These are phyloP conservation scores for Poecile montanus DNA, from an alignment of 2,797 vertebrate species.

Conservation along the genomic window DNA sequence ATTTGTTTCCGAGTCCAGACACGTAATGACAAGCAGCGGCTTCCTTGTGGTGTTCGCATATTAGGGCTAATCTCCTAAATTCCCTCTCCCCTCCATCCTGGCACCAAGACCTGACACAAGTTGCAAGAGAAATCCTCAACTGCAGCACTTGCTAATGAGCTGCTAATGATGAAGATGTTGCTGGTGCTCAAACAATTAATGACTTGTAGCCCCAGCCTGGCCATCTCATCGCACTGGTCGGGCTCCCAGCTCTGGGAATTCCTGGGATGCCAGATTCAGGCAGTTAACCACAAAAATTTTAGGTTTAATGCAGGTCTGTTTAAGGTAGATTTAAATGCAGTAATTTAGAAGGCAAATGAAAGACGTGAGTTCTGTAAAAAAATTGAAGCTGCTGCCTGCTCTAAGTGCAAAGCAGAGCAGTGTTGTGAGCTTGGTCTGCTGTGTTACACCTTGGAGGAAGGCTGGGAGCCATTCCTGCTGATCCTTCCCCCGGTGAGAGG, in stretches of 20 bases:
- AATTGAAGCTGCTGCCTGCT: neutral
- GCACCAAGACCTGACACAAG: neutral
- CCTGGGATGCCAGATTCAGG: neutral
- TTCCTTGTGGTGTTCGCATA: neutral
- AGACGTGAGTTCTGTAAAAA: neutral
- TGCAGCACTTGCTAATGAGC: slow-evolving; percentile 1
- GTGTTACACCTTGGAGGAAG: neutral
- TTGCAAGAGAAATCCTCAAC: slow-evolving; percentile 30
- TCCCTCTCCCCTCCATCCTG: neutral
- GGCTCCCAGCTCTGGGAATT: neutral
- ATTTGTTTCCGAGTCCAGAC: neutral
- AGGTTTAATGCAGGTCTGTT: neutral
- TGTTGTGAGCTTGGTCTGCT: neutral
- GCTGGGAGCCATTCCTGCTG: neutral
- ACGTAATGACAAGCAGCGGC: neutral
- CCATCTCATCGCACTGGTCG: neutral
- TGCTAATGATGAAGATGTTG: slow-evolving; percentile 7
- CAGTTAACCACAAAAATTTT: neutral
- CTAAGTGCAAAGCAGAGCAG: neutral
- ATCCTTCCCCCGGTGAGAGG: accelerated
- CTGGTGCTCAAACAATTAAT: neutral
- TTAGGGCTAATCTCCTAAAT: neutral
- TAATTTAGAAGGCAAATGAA: slow-evolving; percentile 31
- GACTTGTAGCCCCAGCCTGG: neutral
- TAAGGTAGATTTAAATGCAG: neutral